These are phyloP conservation scores for Tachuris rubrigastra DNA, from an alignment of 2,113 vertebrate genomes.

Conservation along the genomic window DNA sequence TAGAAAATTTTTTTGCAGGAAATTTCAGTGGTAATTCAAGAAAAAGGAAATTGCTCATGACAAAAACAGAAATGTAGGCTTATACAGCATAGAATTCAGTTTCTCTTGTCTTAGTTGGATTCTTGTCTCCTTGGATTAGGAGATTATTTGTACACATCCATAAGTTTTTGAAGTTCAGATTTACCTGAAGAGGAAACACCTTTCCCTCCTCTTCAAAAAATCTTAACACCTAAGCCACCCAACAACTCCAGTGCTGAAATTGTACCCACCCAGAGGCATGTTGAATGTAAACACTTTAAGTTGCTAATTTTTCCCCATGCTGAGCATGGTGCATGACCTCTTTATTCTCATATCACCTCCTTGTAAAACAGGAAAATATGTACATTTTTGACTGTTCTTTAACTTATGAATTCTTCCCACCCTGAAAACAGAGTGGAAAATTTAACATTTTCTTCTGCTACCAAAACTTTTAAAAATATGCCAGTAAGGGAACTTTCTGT, in stretches of 20 bases:
- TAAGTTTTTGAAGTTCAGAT: not conserved
- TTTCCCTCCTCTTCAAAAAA: not conserved
- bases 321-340: not conserved
- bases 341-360: not conserved
- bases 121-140: not conserved
- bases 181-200: not conserved
- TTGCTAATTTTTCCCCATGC: not conserved
- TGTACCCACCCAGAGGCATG: not conserved
- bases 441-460: not conserved
- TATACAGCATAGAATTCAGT: not conserved
- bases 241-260: not conserved
- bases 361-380: not conserved
- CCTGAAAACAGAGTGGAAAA: not conserved
- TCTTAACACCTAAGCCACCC: not conserved
- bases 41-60: rapidly evolving
- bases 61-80: not conserved
- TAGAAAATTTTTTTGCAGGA: not conserved
- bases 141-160: not conserved
- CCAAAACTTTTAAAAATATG: not conserved
- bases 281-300: not conserved
- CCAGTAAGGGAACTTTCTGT: not conserved
- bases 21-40: not conserved
- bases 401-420: not conserved
- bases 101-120: not conserved
- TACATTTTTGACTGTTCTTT: not conserved